Percentiles rank a stretch among this genome's conserved stretches.
These are phyloP conservation scores for Rattus norvegicus DNA, from an alignment of 2,113 vertebrate genomes.

Conservation along the genomic window DNA sequence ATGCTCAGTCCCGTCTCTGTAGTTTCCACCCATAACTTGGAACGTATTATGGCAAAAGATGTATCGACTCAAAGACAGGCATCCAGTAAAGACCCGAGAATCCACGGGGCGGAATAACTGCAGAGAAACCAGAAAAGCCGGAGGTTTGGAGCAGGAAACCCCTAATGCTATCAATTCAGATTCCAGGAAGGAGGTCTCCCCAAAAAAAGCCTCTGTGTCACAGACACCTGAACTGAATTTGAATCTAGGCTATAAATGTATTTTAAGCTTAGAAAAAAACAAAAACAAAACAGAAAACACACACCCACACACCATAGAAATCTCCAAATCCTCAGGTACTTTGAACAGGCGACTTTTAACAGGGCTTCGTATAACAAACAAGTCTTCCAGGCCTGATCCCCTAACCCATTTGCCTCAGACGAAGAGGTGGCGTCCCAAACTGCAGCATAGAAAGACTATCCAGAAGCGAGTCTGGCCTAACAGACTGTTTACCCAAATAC, in stretches of 20 bases:
- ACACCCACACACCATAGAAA: neutral
- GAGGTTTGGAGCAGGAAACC: neutral
- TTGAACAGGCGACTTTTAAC: conserved; percentile 45
- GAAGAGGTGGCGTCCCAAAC: conserved; percentile 16
- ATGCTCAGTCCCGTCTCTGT: neutral
- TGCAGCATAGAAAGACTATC: neutral
- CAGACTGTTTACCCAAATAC: neutral
- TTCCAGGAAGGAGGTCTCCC: neutral
- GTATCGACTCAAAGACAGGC: neutral
- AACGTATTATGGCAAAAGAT: neutral
- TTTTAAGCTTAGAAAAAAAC: conserved; percentile 45
- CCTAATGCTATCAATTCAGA: neutral
- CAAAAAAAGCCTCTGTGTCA: neutral
- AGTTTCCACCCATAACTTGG: neutral
- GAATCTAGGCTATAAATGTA: neutral
- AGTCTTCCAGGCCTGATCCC: conserved; percentile 4
- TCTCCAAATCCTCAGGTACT: conserved; percentile 46
- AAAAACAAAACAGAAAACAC: neutral
- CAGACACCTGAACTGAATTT: neutral
- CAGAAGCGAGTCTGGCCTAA: neutral
- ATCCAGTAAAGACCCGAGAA: neutral
- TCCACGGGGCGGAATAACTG: neutral
- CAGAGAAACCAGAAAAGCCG: neutral
- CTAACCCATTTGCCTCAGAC: conserved; percentile 52
- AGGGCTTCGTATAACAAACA: neutral